Evolutionary conservation across 2,797 vertebrate species (phyloP).

Genomic region (Poliocrania exsul): DNA sequence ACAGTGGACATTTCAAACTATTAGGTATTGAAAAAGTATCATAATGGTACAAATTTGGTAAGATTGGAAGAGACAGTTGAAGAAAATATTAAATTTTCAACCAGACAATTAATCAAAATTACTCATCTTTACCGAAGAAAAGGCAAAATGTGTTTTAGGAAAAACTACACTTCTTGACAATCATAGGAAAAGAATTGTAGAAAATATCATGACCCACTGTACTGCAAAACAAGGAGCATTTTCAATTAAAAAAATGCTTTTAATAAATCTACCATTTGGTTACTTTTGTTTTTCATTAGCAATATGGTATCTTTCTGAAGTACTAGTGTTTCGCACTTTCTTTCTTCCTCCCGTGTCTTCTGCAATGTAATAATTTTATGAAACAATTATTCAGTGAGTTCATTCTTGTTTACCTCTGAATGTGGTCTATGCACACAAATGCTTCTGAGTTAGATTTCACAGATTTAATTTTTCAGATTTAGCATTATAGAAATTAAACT

Average conservation of each 20-base stretch:
- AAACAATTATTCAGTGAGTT: not conserved
- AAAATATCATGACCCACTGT: not conserved
- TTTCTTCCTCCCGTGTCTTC: not conserved
- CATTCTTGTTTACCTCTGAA: not conserved
- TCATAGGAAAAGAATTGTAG: not conserved
- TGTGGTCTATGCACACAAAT: not conserved
- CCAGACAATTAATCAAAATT: not conserved
- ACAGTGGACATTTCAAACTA: not conserved
- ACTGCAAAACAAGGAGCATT: not conserved
- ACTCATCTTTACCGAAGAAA: not conserved
- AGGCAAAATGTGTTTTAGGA: not conserved
- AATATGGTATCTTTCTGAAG: not conserved
- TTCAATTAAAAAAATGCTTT: not conserved
- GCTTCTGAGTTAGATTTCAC: not conserved
- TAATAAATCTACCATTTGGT: not conserved
- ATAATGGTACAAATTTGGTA: not conserved
- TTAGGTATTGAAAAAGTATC: not conserved
- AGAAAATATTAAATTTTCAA: not conserved
- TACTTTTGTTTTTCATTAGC: not conserved
- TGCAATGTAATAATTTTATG: not conserved
- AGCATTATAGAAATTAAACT: not conserved
- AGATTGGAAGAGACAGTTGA: not conserved
- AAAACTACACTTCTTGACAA: not conserved
- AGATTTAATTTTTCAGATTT: not conserved
- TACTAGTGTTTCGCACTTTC: not conserved